Evolutionary conservation across 2,113 vertebrate species (phyloP), one percentile per base, ranked within the genome.

Genomic region (Vimba vimba): DNA sequence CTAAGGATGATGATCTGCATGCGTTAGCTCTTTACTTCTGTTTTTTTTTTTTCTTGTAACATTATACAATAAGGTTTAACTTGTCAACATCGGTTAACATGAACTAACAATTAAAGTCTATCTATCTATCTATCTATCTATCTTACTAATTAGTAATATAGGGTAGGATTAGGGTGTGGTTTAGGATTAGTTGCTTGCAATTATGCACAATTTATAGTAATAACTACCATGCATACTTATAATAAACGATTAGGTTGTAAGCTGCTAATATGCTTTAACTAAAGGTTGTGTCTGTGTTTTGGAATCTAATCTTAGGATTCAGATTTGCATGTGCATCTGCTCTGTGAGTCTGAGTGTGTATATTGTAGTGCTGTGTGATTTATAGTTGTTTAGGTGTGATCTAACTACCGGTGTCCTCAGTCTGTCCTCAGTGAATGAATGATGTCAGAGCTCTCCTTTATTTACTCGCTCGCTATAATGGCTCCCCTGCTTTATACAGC

Each of bases 301-400:
- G 64, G 13, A 73, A 39, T 73, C 33, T 66, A 30, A 66, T 30
- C 2, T 66, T 27, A n/a, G 27, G 25, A 66, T 66, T 66, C 12
- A 64, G 62, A 23, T 66, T 66, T 66, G 13, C 13, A 15, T 66
- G 62, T 30, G 25, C 7, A 9, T 19, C 15, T 17, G 25, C 15
- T 68, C 64, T 33, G n/a, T 21, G 68, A 71, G 15, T 39, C 68
- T 21, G 36, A 73, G 69, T n/a, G 36, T 68, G 64, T 33, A 33
- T 30, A 17, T 33, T 66, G 62, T 66, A 66, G 27, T 1, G 2
- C 25, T 66, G n/a, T 36, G 30, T 59, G 76, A 78, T 79, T 60
- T 60, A 57, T 33, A n/a, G 73, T 52, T 50, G 45, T 76, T 76
- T 27, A 76, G 45, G 25, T 76, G 74, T 52, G 45, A 76, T 76